A percentile compares a stretch with the other conserved stretches of the same genome.
Conservation (phyloP, 2,797 vertebrate genomes). For the Moxostoma hubbsi region DNA sequence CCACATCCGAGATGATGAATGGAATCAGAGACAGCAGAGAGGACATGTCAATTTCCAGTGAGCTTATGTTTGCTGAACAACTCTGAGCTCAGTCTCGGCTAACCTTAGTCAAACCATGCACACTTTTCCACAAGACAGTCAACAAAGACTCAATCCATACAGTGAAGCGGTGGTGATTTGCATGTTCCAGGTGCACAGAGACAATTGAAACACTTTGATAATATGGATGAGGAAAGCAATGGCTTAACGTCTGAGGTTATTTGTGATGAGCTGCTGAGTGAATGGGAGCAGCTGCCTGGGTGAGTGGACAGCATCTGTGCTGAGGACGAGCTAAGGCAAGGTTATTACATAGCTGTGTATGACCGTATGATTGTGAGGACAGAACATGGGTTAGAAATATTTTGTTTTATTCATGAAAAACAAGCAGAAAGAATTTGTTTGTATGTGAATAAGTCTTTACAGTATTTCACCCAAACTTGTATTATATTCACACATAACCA, state of each 20-base stretch:
- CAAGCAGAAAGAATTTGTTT: no score
- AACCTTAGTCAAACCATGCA: slow-evolving; percentile 1
- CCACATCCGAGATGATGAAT: slow-evolving; percentile 60
- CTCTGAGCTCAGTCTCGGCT: background rate
- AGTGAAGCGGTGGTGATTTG: background rate
- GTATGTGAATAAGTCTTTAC: background rate
- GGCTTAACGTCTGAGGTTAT: slow-evolving; percentile 16
- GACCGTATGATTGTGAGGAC: background rate
- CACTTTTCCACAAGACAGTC: slow-evolving; percentile 25
- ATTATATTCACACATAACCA: background rate
- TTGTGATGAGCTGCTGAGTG: slow-evolving; percentile 17
- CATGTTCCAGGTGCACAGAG: slow-evolving; percentile 18
- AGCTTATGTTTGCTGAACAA: no score
- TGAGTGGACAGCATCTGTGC: background rate
- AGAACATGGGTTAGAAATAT: background rate
- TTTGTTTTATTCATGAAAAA: no score
- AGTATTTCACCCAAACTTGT: background rate
- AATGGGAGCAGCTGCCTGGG: slow-evolving; percentile 17
- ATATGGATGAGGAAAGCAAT: slow-evolving; percentile 23
- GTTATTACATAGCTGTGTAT: background rate
- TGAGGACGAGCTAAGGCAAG: background rate
- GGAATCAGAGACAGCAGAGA: slow-evolving; percentile 58
- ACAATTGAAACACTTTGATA: slow-evolving; percentile 7
- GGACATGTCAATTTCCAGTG: no score
- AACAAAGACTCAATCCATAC: background rate